Evolutionary conservation across 2,113 vertebrate species (phyloP).

Genomic region (Syngnathus floridae): DNA sequence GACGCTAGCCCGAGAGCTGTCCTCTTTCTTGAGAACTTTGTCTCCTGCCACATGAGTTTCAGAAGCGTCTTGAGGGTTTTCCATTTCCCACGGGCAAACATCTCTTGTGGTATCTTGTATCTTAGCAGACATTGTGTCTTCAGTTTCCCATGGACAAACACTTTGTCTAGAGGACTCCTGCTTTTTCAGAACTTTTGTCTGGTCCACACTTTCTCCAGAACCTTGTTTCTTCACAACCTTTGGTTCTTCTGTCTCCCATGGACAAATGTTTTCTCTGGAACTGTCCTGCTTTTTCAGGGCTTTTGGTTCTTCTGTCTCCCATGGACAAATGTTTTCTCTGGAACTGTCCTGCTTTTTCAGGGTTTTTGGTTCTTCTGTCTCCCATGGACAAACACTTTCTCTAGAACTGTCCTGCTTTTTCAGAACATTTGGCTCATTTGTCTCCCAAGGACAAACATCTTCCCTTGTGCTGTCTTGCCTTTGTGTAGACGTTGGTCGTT

Average conservation of each 20-base stretch:
- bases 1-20: background rate
- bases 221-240: constrained; percentile 10
- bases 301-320: constrained; percentile 38
- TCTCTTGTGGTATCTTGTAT: constrained; percentile 22
- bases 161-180: constrained; percentile 9
- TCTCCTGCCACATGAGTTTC: constrained; percentile 30
- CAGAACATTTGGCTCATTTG: constrained; percentile 13
- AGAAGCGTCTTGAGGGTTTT: constrained; percentile 7
- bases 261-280: constrained; percentile 12
- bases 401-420: constrained; percentile 20
- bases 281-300: constrained; percentile 7
- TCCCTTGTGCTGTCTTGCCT: constrained; percentile 17
- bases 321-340: constrained; percentile 16
- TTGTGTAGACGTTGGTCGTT: background rate
- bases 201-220: constrained; percentile 5
- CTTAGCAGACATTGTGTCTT: constrained; percentile 1
- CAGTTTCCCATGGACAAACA: constrained; percentile 54
- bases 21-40: constrained; percentile 9
- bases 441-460: constrained; percentile 49
- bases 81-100: constrained; percentile 57
- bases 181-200: constrained; percentile 6
- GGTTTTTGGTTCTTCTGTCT: constrained; percentile 4
- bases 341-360: constrained; percentile 9
- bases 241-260: constrained; percentile 39
- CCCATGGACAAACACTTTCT: constrained; percentile 39